Evolutionary conservation across 2,888 invertebrate species (phyloP).

Genomic region (Ophioninae sp.): DNA sequence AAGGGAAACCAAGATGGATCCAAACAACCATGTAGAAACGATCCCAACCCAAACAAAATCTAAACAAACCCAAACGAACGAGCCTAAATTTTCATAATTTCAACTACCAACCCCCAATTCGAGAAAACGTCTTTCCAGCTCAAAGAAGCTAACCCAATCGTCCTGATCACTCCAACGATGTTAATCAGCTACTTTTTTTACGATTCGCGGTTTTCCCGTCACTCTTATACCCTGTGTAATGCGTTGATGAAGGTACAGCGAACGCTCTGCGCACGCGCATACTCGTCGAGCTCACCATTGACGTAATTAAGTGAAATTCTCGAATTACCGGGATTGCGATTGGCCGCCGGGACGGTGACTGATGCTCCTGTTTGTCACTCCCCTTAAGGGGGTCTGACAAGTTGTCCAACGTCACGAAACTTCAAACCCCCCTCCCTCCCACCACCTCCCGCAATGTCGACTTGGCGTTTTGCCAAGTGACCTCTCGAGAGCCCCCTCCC

Average conservation of each 20-base stretch:
- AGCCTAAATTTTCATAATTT: too few relatives aligned
- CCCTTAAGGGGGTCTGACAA: not conserved
- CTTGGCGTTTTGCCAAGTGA: constrained; percentile 2
- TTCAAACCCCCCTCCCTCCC: too few relatives aligned
- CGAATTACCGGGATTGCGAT: constrained; percentile 52
- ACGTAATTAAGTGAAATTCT: constrained; percentile 55
- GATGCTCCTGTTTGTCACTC: constrained; percentile 44
- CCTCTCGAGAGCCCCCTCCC: too few relatives aligned
- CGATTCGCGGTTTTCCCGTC: constrained; percentile 13
- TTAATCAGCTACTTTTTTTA: constrained; percentile 20
- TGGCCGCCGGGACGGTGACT: constrained; percentile 20
- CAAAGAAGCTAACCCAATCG: constrained; percentile 8
- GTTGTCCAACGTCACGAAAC: not conserved
- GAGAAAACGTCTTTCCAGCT: not conserved
- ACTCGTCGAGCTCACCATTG: not conserved
- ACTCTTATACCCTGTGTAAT: constrained; percentile 30
- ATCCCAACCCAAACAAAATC: too few relatives aligned
- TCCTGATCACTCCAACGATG: constrained; percentile 3
- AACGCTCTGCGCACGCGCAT: not conserved
- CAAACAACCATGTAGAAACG: too few relatives aligned
- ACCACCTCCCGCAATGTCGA: not conserved
- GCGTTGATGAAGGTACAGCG: constrained; percentile 14
- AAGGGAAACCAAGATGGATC: too few relatives aligned
- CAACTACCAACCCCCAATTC: too few relatives aligned
- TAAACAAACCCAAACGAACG: too few relatives aligned